phyloP scores from a whole-genome alignment of 1,140 invertebrate genomes.

The Caenorhabditis brenneri region DNA sequence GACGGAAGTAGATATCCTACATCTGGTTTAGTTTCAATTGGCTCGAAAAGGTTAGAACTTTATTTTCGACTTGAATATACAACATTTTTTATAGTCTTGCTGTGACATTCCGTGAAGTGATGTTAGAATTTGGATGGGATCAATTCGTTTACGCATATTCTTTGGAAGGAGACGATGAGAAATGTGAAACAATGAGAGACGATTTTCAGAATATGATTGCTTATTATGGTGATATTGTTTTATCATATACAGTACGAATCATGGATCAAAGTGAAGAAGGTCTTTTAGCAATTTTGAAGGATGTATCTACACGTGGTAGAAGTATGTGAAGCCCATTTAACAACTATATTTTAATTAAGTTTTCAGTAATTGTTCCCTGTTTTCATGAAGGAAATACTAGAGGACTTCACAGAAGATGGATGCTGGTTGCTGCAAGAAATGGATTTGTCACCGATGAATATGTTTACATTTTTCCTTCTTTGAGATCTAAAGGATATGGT shows the following conservation, averaged over 20 bases:
- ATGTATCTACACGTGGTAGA: slow-evolving; percentile 2
- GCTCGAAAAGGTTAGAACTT: background rate
- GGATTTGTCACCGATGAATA: slow-evolving; percentile 23
- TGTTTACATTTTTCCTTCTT: slow-evolving; percentile 1
- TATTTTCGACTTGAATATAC: background rate
- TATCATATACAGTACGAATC: background rate
- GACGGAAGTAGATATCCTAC: background rate
- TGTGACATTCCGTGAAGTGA: slow-evolving; percentile 14
- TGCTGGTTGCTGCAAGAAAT: slow-evolving; percentile 7
- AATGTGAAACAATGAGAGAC: slow-evolving; percentile 29
- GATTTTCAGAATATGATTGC: slow-evolving; percentile 27
- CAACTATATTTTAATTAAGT: no score
- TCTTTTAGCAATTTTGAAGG: background rate
- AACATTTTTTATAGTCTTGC: background rate
- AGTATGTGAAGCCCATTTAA: background rate
- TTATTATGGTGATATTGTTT: slow-evolving; percentile 11
- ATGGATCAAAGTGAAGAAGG: slow-evolving; percentile 13
- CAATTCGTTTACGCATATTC: slow-evolving; percentile 16
- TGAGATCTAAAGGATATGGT: background rate
- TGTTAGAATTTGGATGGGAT: slow-evolving; percentile 11
- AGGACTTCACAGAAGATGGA: slow-evolving; percentile 27
- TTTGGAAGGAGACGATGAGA: background rate
- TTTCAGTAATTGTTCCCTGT: slow-evolving; percentile 16
- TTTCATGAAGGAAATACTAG: slow-evolving; percentile 15
- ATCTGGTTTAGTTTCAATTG: background rate